A percentile compares a stretch with the other conserved stretches of the same genome.
Evolutionary conservation across 2,888 invertebrate genomes (phyloP).

Genomic region (Eugnorisma glareosa): DNA sequence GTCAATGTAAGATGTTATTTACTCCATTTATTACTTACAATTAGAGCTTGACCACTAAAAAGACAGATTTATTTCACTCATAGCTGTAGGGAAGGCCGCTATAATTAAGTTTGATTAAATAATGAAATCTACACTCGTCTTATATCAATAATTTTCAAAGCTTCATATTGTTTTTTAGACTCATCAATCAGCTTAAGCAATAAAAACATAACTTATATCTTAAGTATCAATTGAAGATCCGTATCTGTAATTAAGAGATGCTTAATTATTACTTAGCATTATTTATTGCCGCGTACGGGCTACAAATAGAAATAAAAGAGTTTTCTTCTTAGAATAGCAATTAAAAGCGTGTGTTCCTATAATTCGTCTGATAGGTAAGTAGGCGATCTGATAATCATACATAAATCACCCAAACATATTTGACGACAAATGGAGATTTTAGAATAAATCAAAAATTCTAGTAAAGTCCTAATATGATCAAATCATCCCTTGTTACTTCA

Average conservation of each 20-base stretch:
- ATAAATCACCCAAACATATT: background rate
- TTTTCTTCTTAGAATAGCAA: background rate
- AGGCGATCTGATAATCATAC: background rate
- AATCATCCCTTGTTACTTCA: slow-evolving; percentile 9
- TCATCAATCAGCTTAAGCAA: background rate
- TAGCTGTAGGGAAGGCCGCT: slow-evolving; percentile 41
- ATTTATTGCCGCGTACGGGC: slow-evolving; percentile 33
- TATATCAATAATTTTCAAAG: background rate
- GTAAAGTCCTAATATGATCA: slow-evolving; percentile 4
- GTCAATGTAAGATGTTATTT: slow-evolving; percentile 38
- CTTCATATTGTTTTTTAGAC: background rate
- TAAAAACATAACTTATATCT: slow-evolving; percentile 7
- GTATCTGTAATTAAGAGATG: slow-evolving; percentile 42
- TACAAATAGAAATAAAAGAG: slow-evolving; percentile 31
- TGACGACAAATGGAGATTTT: background rate
- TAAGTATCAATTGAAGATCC: slow-evolving; percentile 22
- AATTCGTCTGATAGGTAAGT: background rate
- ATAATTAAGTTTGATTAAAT: slow-evolving; percentile 34
- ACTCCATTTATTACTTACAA: slow-evolving; percentile 54
- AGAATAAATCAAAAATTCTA: background rate
- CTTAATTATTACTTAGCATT: slow-evolving; percentile 37
- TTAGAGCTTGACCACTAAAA: slow-evolving; percentile 39
- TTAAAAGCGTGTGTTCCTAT: slow-evolving; percentile 7
- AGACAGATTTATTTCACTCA: slow-evolving; percentile 51
- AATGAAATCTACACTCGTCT: background rate